Evolutionary conservation across 2,113 vertebrate species (phyloP).

Genomic region (Poecile atricapillus): DNA sequence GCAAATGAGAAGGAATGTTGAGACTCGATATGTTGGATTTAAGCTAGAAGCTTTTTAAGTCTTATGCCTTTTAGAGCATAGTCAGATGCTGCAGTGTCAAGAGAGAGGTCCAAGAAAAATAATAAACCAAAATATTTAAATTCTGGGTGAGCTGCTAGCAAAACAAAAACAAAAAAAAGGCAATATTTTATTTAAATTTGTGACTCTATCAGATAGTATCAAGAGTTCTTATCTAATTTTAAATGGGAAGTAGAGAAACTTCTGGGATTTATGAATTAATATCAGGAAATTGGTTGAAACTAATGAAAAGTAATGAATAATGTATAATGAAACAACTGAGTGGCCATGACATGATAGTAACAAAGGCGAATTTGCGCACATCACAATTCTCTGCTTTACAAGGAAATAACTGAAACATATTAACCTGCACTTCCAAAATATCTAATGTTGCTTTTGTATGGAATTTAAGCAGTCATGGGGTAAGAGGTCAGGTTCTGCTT

Average conservation of each 20-base stretch:
- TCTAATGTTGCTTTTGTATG: not conserved
- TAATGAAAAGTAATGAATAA: constrained; percentile 55
- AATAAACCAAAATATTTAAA: not conserved
- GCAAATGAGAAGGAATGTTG: not conserved
- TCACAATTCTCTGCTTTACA: not conserved
- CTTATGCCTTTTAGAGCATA: not conserved
- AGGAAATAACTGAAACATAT: not conserved
- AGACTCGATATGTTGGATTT: not conserved
- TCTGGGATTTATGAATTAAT: constrained; percentile 44
- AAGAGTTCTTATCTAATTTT: constrained; percentile 7
- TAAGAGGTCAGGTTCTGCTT: not conserved
- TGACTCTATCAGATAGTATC: not conserved
- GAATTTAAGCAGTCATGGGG: not conserved
- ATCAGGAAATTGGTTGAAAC: constrained; percentile 44
- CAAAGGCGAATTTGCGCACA: not conserved
- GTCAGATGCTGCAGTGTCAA: not conserved
- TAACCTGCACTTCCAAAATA: not conserved
- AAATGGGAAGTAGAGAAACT: not conserved
- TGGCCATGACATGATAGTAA: not conserved
- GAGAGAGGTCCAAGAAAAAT: not conserved
- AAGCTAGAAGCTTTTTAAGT: not conserved
- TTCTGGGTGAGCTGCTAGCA: not conserved
- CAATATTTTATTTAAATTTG: constrained; percentile 48
- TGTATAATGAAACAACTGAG: constrained; percentile 24
- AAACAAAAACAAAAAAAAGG: not conserved